Percentiles rank a stretch among this genome's conserved stretches.
Evolutionary conservation across 2,888 invertebrate species (phyloP).

Genomic region (Heliconius hortense): DNA sequence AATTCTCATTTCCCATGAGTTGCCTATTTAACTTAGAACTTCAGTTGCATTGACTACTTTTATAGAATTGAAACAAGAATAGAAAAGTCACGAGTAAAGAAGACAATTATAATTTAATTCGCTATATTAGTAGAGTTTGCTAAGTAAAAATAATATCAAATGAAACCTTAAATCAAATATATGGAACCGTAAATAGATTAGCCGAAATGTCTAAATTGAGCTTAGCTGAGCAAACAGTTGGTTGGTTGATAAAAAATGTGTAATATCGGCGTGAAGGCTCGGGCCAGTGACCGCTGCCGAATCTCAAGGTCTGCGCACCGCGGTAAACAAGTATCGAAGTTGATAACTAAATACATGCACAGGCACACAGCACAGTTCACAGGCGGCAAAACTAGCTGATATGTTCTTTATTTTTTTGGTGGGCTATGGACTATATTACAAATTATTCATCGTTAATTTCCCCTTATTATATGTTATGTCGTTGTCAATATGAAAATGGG

Average conservation of each 20-base stretch:
- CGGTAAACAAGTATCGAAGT: slow-evolving; percentile 74
- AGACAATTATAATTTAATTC: too few species aligned
- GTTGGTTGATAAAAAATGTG: slow-evolving; percentile 58
- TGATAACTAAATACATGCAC: slow-evolving; percentile 48
- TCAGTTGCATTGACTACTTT: neutral
- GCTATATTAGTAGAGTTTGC: neutral
- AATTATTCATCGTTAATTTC: neutral
- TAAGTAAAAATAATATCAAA: neutral
- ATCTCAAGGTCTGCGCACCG: slow-evolving; percentile 79
- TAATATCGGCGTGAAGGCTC: slow-evolving; percentile 58
- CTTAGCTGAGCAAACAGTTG: slow-evolving; percentile 39
- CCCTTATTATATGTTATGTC: neutral
- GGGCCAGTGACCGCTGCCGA: slow-evolving; percentile 79
- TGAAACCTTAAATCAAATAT: slow-evolving; percentile 17
- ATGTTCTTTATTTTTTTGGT: slow-evolving; percentile 1
- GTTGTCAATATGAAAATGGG: neutral
- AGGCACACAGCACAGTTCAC: neutral
- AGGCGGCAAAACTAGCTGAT: slow-evolving; percentile 13
- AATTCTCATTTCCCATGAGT: neutral
- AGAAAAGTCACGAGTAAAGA: slow-evolving; percentile 30
- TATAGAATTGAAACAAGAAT: neutral
- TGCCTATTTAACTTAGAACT: neutral
- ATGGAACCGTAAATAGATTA: slow-evolving; percentile 29
- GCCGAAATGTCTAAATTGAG: slow-evolving; percentile 35
- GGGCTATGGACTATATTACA: slow-evolving; percentile 5